Conservation (phyloP, 2,888 invertebrate genomes). For the Watsonalla cultraria region DNA sequence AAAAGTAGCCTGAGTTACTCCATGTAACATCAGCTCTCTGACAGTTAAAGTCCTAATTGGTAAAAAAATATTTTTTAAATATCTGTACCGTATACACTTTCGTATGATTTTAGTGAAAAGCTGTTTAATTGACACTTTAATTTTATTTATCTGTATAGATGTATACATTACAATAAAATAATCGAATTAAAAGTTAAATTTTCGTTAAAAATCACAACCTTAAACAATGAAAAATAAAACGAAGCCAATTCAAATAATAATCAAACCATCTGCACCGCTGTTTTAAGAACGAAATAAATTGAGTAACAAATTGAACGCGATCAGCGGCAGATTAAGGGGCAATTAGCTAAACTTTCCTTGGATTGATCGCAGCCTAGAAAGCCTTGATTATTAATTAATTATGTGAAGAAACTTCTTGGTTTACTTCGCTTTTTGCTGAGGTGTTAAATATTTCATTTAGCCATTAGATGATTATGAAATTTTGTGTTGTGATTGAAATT, state of each 20-base stretch:
- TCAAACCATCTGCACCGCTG: constrained; percentile 6
- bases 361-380: constrained; percentile 28
- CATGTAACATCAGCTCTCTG: too few species aligned
- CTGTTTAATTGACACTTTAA: too few species aligned
- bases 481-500: too few species aligned
- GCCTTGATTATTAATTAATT: constrained; percentile 35
- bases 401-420: constrained; percentile 6
- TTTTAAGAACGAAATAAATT: constrained; percentile 36
- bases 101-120: too few species aligned
- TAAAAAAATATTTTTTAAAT: too few species aligned
- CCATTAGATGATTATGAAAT: background rate
- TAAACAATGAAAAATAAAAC: constrained; percentile 1
- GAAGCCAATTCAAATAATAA: constrained; percentile 15
- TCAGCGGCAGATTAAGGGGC: constrained; percentile 33
- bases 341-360: constrained; percentile 37
- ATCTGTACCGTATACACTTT: too few species aligned
- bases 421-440: background rate
- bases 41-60: too few species aligned
- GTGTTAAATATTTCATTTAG: background rate
- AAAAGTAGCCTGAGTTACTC: too few species aligned
- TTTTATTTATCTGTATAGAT: too few species aligned
- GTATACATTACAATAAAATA: too few species aligned
- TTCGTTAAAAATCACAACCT: too few species aligned
- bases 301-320: constrained; percentile 34
- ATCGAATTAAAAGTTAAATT: too few species aligned